Base-by-base conservation (phyloP, 2,797 vertebrate species). In the Sciurus carolinensis region DNA sequence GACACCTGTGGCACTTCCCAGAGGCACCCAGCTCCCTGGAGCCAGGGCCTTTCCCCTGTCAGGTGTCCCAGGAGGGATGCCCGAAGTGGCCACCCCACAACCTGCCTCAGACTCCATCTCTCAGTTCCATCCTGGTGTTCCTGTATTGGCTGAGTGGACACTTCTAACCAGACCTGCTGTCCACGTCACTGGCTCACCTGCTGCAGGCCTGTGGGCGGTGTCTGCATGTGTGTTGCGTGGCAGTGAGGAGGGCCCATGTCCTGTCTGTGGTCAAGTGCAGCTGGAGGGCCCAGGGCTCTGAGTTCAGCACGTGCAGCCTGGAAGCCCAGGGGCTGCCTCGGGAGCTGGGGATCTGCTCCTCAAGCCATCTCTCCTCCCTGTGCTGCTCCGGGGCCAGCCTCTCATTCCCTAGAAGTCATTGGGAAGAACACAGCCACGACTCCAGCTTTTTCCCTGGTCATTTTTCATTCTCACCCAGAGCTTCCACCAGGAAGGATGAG, bases 161-260 rank as follows among this genome's bases (percentile, higher is more conserved):
- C 22, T 52, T 84, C 57, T 57, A 33, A 1, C 10, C 26, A 64
- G 62, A 64, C 7, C 13, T 4, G 8, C 22, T 17, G 11, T 30
- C 50, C 39, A 0, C 24, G 52, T 13, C 62, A 24, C 20, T n/a
- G 22, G 2, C 14, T 36, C 52, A 36, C 28, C 47, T 24, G 3
- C 47, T 24, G 20, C 3, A 1, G 10, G 28, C 0, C 0, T 0
- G 9, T 64, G 20, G 33, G 9, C 18, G 6, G 5, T 52, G 50
- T 42, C 39, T 39, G 7, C 39, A 6, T 42, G 33, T 52, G 44
- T 24, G 50, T 44, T 22, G 14, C 30, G 0, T 17, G 20, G 47
- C 17, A 62, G 66, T 39, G 13, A 28, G 36, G 50, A 36, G 67
- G 11, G 67, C n/a, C 28, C 14, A 42, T 47, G 22, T 28, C 79